phyloP scores from a whole-genome alignment of 1,140 invertebrate genomes.

The Drosophila ironensis region DNA sequence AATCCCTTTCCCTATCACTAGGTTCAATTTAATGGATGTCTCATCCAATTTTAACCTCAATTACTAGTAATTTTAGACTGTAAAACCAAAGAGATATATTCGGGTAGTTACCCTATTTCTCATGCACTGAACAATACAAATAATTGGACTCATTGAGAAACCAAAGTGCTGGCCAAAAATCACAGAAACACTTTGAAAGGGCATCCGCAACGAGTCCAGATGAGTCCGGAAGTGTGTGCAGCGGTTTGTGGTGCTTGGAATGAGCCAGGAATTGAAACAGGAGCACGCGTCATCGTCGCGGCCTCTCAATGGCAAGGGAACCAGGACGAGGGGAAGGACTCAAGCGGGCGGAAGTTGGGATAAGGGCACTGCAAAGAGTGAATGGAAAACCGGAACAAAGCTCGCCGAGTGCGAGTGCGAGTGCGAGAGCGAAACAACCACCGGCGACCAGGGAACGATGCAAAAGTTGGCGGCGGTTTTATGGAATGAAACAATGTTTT shows the following conservation, averaged over 20 bases:
- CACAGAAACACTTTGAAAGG: no score
- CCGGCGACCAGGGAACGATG: constrained; percentile 30
- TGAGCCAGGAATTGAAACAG: constrained; percentile 2
- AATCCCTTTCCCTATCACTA: no score
- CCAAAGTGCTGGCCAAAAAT: no score
- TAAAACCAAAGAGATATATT: no score
- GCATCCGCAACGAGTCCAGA: constrained; percentile 6
- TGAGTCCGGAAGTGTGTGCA: constrained; percentile 68
- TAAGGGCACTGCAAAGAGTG: constrained; percentile 26
- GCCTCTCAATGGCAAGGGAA: constrained; percentile 33
- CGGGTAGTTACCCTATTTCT: no score
- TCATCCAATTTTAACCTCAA: no score
- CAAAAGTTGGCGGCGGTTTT: constrained; percentile 47
- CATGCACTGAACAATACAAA: no score
- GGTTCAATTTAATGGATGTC: no score
- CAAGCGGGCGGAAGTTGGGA: constrained; percentile 1
- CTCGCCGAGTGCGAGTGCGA: constrained; percentile 53
- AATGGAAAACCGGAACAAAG: constrained; percentile 56
- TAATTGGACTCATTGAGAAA: no score
- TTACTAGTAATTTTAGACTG: no score
- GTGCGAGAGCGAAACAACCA: constrained; percentile 63
- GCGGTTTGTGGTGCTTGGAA: constrained; percentile 46
- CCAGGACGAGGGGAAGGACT: constrained; percentile 11
- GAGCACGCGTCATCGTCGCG: constrained; percentile 35
- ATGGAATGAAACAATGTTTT: constrained; percentile 73